Base-by-base conservation (phyloP, 2,113 vertebrate genomes). In the Prunella fulvescens region DNA sequence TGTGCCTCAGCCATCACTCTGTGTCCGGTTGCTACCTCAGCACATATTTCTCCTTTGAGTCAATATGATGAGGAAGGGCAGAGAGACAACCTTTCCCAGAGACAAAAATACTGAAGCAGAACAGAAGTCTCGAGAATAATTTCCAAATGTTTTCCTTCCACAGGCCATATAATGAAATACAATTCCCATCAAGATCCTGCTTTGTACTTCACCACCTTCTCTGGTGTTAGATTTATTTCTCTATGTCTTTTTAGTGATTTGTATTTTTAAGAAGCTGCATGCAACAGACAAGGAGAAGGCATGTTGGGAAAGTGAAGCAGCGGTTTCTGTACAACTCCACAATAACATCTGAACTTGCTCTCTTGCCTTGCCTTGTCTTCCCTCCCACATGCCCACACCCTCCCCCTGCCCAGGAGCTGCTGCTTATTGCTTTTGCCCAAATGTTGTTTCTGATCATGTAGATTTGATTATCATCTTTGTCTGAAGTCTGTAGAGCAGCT, bases 1-100 rank as follows among this genome's bases (percentile, higher is more conserved):
- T 0, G 0, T 7, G 7, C 42, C 48, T 53, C 54, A 47, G 62
- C n/a, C 51, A 28, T 58, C 0, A 0, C 45, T 61, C 44, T 2
- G 1, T 39, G 58, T 37, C 39, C 2, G 2, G 20, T 17, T 7
- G 7, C 69, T 71, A 22, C 48, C 40, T 86, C 71, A 53, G 60
- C 74, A 71, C 25, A 19, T 62, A 22, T 60, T 90, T 88, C 26
- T 91, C 48, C 39, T 76, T 67, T 40, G 53, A 82, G 47, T 60
- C 64, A 71, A 29, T 44, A 14, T 18, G 58, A 73, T 60, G 9
- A 42, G 58, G 39, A 80, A 73, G 79, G 33, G 24, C 54, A 77
- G 8, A 0, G 1, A 88, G 28, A 70, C 35, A 66, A 23, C 24
- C 69, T 92, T 44, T 90, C 19, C 51, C n/a, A 58, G 39, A 39